Conservation (phyloP, 2,113 vertebrate species). For the Aplodontia rufa region DNA sequence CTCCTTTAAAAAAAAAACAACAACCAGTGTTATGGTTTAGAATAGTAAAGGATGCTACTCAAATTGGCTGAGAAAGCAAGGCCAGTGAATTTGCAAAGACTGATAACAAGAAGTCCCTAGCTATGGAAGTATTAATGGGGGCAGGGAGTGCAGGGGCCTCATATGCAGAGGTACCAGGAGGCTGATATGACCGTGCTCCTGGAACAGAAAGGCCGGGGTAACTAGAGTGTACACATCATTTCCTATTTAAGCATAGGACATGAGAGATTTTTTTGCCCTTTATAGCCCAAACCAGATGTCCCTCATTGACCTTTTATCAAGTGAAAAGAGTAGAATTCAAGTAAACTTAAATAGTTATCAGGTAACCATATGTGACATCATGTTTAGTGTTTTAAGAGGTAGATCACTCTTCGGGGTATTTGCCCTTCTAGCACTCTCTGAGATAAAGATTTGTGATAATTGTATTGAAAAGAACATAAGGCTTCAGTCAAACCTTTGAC, state of each 20-base stretch:
- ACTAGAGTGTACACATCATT: not conserved
- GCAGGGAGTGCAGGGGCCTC: not conserved
- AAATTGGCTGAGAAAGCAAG: not conserved
- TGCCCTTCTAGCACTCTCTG: not conserved
- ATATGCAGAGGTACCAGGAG: not conserved
- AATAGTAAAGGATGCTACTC: not conserved
- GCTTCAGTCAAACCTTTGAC: not conserved
- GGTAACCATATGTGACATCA: not conserved
- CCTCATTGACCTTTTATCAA: conserved; percentile 8
- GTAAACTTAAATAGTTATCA: not conserved
- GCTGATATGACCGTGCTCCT: not conserved
- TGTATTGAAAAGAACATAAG: not conserved
- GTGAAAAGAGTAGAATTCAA: not conserved
- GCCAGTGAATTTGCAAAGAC: not conserved
- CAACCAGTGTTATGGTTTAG: not conserved
- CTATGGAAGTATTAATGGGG: not conserved
- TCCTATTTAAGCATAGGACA: not conserved
- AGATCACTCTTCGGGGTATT: not conserved
- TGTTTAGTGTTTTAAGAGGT: not conserved
- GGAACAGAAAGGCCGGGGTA: not conserved
- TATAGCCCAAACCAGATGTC: not conserved
- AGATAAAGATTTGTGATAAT: conserved; percentile 44
- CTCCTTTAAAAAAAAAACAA: not conserved
- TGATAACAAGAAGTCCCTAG: not conserved
- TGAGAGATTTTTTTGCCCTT: not conserved